Percentiles rank a stretch among this genome's conserved stretches.
phyloP scores from a whole-genome alignment of 2,888 invertebrate genomes.

The Xiphydria camelus region DNA sequence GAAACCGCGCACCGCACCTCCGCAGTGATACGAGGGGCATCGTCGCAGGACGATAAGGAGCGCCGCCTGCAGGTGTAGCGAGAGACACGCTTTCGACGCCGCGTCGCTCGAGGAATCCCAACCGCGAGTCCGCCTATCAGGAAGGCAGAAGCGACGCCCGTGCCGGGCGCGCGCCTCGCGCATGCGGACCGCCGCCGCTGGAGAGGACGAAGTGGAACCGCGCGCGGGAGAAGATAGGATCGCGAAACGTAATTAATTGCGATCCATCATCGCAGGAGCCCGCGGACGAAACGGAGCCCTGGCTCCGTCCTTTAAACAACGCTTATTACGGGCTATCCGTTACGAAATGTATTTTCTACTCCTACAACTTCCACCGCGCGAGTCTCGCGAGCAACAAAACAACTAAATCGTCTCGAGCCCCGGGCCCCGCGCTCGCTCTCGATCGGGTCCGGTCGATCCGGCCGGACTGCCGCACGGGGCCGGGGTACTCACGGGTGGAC shows the following conservation, averaged over 20 bases:
- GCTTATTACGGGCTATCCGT: constrained; percentile 14
- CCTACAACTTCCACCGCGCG: constrained; percentile 18
- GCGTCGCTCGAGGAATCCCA: too few relatives aligned
- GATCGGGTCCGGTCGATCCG: constrained; percentile 10
- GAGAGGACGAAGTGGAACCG: too few relatives aligned
- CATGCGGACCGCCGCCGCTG: constrained; percentile 8
- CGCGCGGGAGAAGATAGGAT: not conserved
- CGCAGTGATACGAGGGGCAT: not conserved
- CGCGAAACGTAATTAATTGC: constrained; percentile 14
- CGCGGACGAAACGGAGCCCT: constrained; percentile 5
- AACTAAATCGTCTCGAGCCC: not conserved
- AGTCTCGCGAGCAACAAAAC: constrained; percentile 1
- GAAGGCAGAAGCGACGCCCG: too few relatives aligned
- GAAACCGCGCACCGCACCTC: too few relatives aligned
- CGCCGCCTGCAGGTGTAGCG: too few relatives aligned
- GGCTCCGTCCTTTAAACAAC: constrained; percentile 17
- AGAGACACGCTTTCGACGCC: too few relatives aligned
- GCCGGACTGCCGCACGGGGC: constrained; percentile 12
- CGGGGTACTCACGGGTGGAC: constrained; percentile 7
- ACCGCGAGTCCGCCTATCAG: too few relatives aligned
- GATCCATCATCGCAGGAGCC: constrained; percentile 12
- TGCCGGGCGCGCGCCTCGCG: constrained; percentile 8
- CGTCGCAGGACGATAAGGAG: not conserved
- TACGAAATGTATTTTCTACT: constrained; percentile 22
- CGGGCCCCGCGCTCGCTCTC: constrained; percentile 7